phyloP scores from a whole-genome alignment of 2,797 vertebrate species.

The Lycodopsis pacificus region DNA sequence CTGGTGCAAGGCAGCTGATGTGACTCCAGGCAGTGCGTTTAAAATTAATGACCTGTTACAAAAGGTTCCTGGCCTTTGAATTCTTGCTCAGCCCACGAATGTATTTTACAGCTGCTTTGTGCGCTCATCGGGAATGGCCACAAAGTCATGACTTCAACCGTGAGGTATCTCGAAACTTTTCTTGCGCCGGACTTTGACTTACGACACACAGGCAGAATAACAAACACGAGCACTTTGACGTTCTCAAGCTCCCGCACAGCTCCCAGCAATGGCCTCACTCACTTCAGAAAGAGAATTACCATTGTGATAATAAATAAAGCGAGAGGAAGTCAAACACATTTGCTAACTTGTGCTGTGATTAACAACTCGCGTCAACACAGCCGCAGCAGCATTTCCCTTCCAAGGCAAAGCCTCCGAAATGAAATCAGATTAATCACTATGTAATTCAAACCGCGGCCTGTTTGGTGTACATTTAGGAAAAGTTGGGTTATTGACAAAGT shows the following conservation, averaged over 20 bases:
- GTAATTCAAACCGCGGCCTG: conserved; percentile 54
- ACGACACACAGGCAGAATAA: conserved; percentile 9
- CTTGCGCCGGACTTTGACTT: conserved; percentile 33
- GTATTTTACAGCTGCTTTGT: conserved; percentile 65
- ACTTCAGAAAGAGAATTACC: conserved; percentile 53
- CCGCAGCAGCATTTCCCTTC: conserved; percentile 62
- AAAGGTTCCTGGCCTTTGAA: conserved; percentile 67
- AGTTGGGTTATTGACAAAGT: conserved; percentile 57
- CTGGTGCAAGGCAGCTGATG: conserved; percentile 57
- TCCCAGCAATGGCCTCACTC: conserved; percentile 38
- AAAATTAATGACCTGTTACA: conserved; percentile 75
- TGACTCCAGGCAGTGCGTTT: conserved; percentile 60
- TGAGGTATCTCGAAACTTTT: conserved; percentile 51
- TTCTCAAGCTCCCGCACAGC: conserved; percentile 32
- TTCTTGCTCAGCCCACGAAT: conserved; percentile 64
- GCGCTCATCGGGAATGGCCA: conserved; percentile 54
- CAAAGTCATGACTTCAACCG: conserved; percentile 64
- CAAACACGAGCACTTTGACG: conserved; percentile 19
- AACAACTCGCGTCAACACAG: conserved; percentile 57
- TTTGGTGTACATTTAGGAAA: conserved; percentile 40
- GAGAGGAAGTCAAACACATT: conserved; percentile 63
- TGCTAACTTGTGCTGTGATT: conserved; percentile 61
- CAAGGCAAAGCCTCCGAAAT: conserved; percentile 48
- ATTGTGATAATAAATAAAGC: conserved; percentile 67
- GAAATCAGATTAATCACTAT: conserved; percentile 65